Base-by-base conservation (phyloP, 2,888 invertebrate genomes). In the Cantharis rufa region DNA sequence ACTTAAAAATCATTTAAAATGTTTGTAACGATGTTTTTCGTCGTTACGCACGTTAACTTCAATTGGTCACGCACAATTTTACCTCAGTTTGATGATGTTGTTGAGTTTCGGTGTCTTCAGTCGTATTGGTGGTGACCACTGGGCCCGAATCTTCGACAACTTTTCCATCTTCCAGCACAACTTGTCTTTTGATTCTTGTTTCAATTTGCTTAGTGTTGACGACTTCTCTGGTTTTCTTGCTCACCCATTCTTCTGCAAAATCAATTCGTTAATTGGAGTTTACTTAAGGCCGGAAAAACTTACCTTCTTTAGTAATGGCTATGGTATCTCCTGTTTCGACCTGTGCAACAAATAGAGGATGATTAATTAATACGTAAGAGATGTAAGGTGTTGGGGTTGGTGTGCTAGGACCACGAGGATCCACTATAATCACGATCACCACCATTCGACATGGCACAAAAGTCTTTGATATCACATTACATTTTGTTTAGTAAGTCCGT, bases 141-240 rank as follows among this genome's bases (percentile, higher is more conserved):
- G 97, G 97, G 11, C 97, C 97, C 3, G 96, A 93, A 89, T 97
- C 97, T 82, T 93, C 95, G 79, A 97, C 93, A 78, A 97, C 94
- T 85, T 95, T 94, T 32, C 97, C 97, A 90, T 97, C 96, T 90
- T 97, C 96, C 81, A 96, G 90, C 80, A 96, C 93, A 79, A 97
- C 92, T 89, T 97, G 96, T 64, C 97, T 91, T 88, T 97, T 96
- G 63, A 97, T 96, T 81, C 96, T 90, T 64, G 96, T 97, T 85
- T 96, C 96, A 84, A 97, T 96, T 89, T 96, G 96, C 82, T 95
- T 93, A 76, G 95, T 96, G 81, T 96, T 96, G 82, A 95, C 95
- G 86, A 96, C 92, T 89, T 96, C 96, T 83, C 94, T 95, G 89
- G 95, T 96, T 89, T 95, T 95, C 87, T 95, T 94, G 84, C 95